Evolutionary conservation across 2,888 invertebrate species (phyloP).

Genomic region (Myopa tessellatipennis): DNA sequence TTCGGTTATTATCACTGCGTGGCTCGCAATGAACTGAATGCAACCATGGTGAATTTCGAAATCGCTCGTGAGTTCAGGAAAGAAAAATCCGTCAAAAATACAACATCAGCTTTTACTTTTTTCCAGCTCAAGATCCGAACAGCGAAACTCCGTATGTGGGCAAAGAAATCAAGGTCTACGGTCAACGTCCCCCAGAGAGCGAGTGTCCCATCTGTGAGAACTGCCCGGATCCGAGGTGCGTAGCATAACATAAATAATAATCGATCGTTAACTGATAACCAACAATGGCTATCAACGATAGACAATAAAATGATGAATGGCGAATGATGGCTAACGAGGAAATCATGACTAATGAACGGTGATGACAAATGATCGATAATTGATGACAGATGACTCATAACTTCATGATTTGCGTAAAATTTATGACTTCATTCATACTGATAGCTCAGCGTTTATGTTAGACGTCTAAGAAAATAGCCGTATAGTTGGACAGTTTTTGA

Average conservation of each 20-base stretch:
- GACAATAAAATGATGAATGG: background rate
- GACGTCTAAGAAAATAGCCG: background rate
- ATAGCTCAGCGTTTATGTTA: too few relatives aligned
- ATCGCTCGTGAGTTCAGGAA: conserved; percentile 73
- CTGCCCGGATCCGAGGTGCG: conserved; percentile 71
- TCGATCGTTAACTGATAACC: background rate
- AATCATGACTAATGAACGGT: too few relatives aligned
- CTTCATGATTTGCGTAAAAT: background rate
- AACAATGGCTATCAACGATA: background rate
- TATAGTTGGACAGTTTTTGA: background rate
- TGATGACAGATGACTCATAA: background rate
- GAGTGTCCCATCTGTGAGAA: conserved; percentile 75
- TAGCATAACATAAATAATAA: too few relatives aligned
- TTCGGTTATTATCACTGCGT: conserved; percentile 84
- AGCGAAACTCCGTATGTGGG: conserved; percentile 70
- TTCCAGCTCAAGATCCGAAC: conserved; percentile 69
- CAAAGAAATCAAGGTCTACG: conserved; percentile 70
- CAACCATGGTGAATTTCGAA: conserved; percentile 79
- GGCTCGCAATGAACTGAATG: conserved; percentile 84
- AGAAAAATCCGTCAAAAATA: background rate
- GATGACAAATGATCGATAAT: background rate
- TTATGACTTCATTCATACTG: background rate
- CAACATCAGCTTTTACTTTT: background rate
- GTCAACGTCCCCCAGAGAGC: conserved; percentile 73
- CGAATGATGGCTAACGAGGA: background rate